These are phyloP conservation scores for Caenorhabditis briggsae DNA, from an alignment of 1,140 invertebrate genomes.

Conservation along the genomic window DNA sequence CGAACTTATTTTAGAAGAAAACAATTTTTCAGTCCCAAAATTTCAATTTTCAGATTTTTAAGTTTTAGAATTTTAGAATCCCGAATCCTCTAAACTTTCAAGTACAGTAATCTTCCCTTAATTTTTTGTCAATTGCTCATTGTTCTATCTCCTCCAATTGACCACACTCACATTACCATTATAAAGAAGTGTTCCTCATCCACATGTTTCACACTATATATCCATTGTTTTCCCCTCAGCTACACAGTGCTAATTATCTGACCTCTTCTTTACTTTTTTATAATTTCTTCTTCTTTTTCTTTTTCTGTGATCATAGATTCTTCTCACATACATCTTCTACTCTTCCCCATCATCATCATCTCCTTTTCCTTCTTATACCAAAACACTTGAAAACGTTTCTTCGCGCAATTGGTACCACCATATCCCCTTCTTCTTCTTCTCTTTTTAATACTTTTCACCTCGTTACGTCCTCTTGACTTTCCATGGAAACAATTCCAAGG, in stretches of 20 bases:
- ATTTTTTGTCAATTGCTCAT: not conserved
- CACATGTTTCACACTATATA: not conserved
- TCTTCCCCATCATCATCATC: constrained; percentile 17
- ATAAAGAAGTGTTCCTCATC: constrained; percentile 7
- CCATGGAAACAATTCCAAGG: no score
- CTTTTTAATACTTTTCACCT: not conserved
- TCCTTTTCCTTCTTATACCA: constrained; percentile 6
- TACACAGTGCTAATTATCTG: constrained; percentile 41
- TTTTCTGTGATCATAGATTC: not conserved
- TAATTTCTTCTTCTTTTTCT: not conserved
- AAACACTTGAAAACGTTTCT: constrained; percentile 25
- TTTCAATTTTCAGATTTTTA: no score
- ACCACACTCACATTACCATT: constrained; percentile 32
- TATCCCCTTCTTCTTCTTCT: not conserved
- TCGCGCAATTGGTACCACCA: not conserved
- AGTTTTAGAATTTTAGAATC: no score
- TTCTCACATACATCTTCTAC: constrained; percentile 25
- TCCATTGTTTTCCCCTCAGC: not conserved
- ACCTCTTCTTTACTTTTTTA: not conserved
- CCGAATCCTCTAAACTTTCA: no score
- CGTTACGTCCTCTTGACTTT: constrained; percentile 51
- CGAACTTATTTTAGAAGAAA: no score
- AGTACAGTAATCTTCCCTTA: not conserved
- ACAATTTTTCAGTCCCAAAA: no score
- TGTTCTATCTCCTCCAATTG: not conserved